Base-by-base conservation (phyloP, 2,113 vertebrate species). In the Caranx melampygus region DNA sequence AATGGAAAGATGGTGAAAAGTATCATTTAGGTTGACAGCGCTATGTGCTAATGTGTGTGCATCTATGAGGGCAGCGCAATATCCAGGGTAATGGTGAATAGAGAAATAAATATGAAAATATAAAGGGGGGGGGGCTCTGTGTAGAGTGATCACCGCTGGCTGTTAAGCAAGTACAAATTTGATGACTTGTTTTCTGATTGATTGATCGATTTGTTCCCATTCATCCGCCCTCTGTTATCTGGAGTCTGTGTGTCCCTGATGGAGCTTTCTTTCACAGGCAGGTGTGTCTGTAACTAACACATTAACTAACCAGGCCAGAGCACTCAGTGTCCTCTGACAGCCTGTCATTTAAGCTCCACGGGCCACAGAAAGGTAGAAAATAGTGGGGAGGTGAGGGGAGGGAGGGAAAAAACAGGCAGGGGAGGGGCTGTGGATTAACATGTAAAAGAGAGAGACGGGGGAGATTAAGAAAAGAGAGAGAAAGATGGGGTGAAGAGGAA, bases 21-120 rank as follows among this genome's bases (percentile, higher is more conserved):
- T 93, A 94, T 94, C 91, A 93, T 94, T 95, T 94, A 95, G 93
- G 93, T 93, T 94, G 91, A 89, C 91, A 92, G 92, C 90, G 85
- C 87, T 94, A 90, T 89, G 92, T 88, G 92, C 91, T 92, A 93
- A 93, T 93, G 91, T 90, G 85, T 89, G 85, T 92, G 88, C 88
- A 87, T 93, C 88, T 84, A 89, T 90, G 88, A 90, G 84, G 88
- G 87, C 86, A 91, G 91, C n/a, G 89, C 88, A 83, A 84, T 81
- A 83, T 88, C 87, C 86, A 63, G 78, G 62, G 76, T 87, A 84
- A 87, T 88, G 83, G 79, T 60, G 81, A 85, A 87, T 67, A 62
- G 77, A 91, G 89, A 88, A 85, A 87, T 84, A 88, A 89, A 89
- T 83, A 87, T 87, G 86, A 88, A 88, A 88, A 89, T 89, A 89